Evolutionary conservation across 2,797 vertebrate species (phyloP).

Genomic region (Chrysolophus pictus): DNA sequence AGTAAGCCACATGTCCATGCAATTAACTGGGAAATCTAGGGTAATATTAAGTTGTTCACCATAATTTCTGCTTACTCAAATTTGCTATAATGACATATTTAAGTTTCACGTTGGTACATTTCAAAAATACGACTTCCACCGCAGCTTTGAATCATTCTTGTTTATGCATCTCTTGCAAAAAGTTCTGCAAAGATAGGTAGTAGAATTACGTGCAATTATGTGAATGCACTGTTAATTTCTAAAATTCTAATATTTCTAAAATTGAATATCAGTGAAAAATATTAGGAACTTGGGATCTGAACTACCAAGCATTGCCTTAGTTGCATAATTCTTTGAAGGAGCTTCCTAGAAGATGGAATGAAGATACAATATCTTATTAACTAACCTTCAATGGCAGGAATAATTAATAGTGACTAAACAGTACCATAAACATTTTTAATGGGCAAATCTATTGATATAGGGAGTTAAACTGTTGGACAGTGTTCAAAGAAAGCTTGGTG

Average conservation of each 20-base stretch:
- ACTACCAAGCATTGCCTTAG: slow-evolving; percentile 12
- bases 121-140: slow-evolving; percentile 24
- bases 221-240: slow-evolving; percentile 45
- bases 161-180: slow-evolving; percentile 57
- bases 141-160: slow-evolving; percentile 54
- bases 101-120: slow-evolving; percentile 7
- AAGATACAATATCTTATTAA: slow-evolving; percentile 61
- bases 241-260: slow-evolving; percentile 41
- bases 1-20: not conserved
- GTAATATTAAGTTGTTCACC: not conserved
- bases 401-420: slow-evolving; percentile 57
- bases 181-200: slow-evolving; percentile 56
- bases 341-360: slow-evolving; percentile 36
- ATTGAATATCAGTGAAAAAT: slow-evolving; percentile 62
- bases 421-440: slow-evolving; percentile 60
- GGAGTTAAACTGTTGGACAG: slow-evolving; percentile 18
- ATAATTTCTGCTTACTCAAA: slow-evolving; percentile 51
- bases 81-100: slow-evolving; percentile 36
- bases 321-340: slow-evolving; percentile 57
- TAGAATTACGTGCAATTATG: slow-evolving; percentile 67
- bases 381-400: slow-evolving; percentile 48
- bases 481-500: slow-evolving; percentile 19
- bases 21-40: slow-evolving; percentile 12
- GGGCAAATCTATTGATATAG: slow-evolving; percentile 51
- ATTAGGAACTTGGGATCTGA: slow-evolving; percentile 55